Evolutionary conservation across 2,888 invertebrate species (phyloP).

Genomic region (Tiphia femorata): DNA sequence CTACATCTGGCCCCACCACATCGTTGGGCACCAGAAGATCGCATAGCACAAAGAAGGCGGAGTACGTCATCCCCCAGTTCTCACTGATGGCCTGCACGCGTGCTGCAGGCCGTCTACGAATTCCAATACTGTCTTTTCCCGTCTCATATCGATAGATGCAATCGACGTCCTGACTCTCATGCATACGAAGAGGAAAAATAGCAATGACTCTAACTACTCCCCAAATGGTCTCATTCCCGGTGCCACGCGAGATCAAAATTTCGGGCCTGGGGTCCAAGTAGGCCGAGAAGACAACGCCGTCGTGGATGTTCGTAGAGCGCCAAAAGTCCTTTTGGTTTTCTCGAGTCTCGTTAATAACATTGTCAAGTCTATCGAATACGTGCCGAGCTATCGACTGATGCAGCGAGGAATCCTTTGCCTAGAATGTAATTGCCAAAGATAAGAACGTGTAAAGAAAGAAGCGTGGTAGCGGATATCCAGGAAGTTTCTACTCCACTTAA

Average conservation of each 20-base stretch:
- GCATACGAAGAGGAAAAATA: neutral
- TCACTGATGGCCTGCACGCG: neutral
- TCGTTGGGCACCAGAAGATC: neutral
- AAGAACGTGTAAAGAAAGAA: neutral
- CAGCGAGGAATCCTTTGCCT: neutral
- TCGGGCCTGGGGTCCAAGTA: conserved; percentile 67
- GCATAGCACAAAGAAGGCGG: neutral
- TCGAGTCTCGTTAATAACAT: neutral
- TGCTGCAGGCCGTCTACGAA: neutral
- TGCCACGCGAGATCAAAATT: neutral
- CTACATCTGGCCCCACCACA: too few species aligned
- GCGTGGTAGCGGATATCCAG: neutral
- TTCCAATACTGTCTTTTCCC: neutral
- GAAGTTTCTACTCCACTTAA: neutral
- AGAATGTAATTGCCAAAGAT: neutral
- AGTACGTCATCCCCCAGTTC: neutral
- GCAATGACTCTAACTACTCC: neutral
- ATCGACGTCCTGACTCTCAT: neutral
- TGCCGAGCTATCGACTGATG: neutral
- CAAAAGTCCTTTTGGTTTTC: conserved; percentile 23
- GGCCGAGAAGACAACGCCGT: conserved; percentile 64
- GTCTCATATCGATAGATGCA: neutral
- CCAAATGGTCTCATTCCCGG: neutral
- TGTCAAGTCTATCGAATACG: neutral
- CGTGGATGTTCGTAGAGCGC: conserved; percentile 19